These are phyloP conservation scores for Laupala kohalensis DNA, from an alignment of 1,140 invertebrate genomes.

Conservation along the genomic window DNA sequence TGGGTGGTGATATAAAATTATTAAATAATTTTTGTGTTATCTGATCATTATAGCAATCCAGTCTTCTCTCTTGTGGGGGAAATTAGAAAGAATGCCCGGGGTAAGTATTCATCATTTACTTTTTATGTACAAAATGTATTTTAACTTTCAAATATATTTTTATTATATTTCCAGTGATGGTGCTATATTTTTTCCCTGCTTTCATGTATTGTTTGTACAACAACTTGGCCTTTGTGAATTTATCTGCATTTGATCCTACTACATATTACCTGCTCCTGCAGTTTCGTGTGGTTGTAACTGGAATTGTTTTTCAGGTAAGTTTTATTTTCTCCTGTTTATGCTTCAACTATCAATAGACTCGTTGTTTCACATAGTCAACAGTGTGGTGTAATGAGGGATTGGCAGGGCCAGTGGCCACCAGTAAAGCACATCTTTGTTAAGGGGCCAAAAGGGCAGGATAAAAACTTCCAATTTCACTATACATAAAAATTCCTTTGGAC, in stretches of 20 bases:
- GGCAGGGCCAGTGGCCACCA: too few relatives aligned
- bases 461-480: too few relatives aligned
- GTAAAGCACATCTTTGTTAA: too few relatives aligned
- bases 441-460: too few relatives aligned
- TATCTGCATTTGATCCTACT: slow-evolving; percentile 83
- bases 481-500: too few relatives aligned
- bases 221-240: slow-evolving; percentile 83
- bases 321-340: not conserved
- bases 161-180: slow-evolving; percentile 41
- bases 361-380: too few relatives aligned
- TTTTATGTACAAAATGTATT: not conserved
- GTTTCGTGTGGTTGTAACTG: slow-evolving; percentile 82
- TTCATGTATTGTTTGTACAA: slow-evolving; percentile 90
- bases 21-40: too few relatives aligned
- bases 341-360: not conserved
- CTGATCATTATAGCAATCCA: not conserved
- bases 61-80: not conserved
- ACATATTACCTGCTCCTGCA: slow-evolving; percentile 90
- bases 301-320: slow-evolving; percentile 78
- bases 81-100: not conserved
- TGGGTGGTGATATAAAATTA: too few relatives aligned
- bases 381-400: too few relatives aligned
- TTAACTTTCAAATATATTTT: not conserved
- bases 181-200: slow-evolving; percentile 82
- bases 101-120: not conserved